phyloP scores from a whole-genome alignment of 2,113 vertebrate species.

The Pseudonaja textilis region DNA sequence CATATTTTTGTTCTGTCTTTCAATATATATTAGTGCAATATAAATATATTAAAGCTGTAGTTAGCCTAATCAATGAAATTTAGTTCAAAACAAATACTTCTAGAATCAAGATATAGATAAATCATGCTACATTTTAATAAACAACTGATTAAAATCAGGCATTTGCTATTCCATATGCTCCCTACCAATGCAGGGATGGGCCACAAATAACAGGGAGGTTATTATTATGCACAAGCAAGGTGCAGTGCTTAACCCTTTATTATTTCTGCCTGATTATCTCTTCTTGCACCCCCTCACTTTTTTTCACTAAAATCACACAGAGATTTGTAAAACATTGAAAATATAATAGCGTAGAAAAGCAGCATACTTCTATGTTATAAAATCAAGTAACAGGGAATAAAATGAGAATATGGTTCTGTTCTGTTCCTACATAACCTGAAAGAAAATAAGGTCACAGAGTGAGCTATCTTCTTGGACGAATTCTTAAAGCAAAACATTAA shows the following conservation, averaged over 20 bases:
- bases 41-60: background rate
- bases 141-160: background rate
- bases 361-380: background rate
- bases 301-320: background rate
- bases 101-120: background rate
- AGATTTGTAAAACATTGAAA: background rate
- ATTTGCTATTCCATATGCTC: background rate
- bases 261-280: background rate
- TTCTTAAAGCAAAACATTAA: accelerated
- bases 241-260: background rate
- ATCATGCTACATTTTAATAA: background rate
- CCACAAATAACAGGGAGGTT: background rate
- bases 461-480: background rate
- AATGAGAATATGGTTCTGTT: background rate
- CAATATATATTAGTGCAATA: background rate
- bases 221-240: background rate
- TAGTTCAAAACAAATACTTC: background rate
- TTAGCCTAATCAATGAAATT: background rate
- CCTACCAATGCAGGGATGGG: background rate
- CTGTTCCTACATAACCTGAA: background rate
- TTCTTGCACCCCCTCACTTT: background rate
- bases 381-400: background rate
- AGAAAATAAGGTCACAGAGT: background rate
- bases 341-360: background rate
- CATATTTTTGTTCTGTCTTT: background rate